Evolutionary conservation across 2,113 vertebrate genomes (phyloP).

Genomic region (Daubentonia madagascariensis): DNA sequence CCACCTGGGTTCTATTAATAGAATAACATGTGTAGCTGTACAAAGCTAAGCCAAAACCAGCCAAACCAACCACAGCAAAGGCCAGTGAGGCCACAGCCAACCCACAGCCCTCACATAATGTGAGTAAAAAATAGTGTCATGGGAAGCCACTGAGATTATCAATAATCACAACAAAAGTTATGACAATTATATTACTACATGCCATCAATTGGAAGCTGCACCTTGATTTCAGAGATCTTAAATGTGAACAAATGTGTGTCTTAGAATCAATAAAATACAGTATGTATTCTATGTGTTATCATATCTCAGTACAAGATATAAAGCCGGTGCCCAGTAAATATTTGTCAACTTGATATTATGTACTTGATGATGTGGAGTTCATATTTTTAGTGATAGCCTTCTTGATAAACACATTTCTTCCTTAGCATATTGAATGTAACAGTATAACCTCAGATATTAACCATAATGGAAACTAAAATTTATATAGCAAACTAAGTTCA

Average conservation of each 20-base stretch:
- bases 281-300: neutral
- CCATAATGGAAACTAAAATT: constrained; percentile 7
- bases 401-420: neutral
- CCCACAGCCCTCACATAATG: neutral
- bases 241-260: neutral
- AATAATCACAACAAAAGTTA: neutral
- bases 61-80: neutral
- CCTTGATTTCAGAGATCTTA: constrained; percentile 34
- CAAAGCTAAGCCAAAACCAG: neutral
- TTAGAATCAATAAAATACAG: neutral
- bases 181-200: neutral
- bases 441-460: neutral
- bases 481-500: neutral
- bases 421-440: neutral
- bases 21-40: neutral
- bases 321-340: neutral
- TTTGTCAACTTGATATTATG: neutral
- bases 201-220: neutral
- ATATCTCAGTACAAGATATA: neutral
- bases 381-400: neutral
- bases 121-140: neutral
- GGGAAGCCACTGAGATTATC: neutral
- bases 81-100: neutral
- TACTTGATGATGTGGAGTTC: neutral
- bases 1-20: neutral